A percentile compares a stretch with the other conserved stretches of the same genome.
phyloP scores from a whole-genome alignment of 2,113 vertebrate genomes.

The Brachypteracias leptosomus region DNA sequence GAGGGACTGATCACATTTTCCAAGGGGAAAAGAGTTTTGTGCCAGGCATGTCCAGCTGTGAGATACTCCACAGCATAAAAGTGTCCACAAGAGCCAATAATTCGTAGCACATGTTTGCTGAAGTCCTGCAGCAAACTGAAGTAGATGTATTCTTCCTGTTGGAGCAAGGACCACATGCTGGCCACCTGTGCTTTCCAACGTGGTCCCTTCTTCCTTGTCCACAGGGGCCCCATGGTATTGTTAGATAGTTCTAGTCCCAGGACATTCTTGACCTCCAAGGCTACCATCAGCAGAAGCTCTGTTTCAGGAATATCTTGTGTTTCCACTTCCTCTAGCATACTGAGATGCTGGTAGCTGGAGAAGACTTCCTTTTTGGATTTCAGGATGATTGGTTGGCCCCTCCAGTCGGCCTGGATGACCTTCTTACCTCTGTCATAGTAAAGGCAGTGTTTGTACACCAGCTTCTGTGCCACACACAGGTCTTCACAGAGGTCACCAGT shows the following conservation, averaged over 20 bases:
- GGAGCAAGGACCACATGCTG: constrained; percentile 91
- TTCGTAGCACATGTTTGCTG: constrained; percentile 86
- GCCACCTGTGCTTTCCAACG: constrained; percentile 85
- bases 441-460: constrained; percentile 89
- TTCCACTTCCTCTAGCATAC: constrained; percentile 77
- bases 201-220: constrained; percentile 66
- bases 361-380: constrained; percentile 94
- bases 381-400: constrained; percentile 84
- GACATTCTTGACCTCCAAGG: constrained; percentile 85
- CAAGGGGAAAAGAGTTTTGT: constrained; percentile 89
- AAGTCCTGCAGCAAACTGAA: constrained; percentile 89
- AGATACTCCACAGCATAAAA: constrained; percentile 95
- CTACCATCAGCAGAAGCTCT: constrained; percentile 87
- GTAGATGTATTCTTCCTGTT: constrained; percentile 94
- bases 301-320: constrained; percentile 77
- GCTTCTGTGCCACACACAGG: constrained; percentile 81
- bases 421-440: constrained; percentile 94
- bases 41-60: constrained; percentile 88
- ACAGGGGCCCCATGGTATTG: constrained; percentile 76
- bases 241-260: constrained; percentile 83
- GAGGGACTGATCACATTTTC: constrained; percentile 52
- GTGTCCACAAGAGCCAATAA: constrained; percentile 94
- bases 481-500: constrained; percentile 91
- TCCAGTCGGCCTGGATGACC: constrained; percentile 92
- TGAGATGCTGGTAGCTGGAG: constrained; percentile 85